Evolutionary conservation across 2,888 invertebrate genomes (phyloP).

Genomic region (Acanthosepion esculentum): DNA sequence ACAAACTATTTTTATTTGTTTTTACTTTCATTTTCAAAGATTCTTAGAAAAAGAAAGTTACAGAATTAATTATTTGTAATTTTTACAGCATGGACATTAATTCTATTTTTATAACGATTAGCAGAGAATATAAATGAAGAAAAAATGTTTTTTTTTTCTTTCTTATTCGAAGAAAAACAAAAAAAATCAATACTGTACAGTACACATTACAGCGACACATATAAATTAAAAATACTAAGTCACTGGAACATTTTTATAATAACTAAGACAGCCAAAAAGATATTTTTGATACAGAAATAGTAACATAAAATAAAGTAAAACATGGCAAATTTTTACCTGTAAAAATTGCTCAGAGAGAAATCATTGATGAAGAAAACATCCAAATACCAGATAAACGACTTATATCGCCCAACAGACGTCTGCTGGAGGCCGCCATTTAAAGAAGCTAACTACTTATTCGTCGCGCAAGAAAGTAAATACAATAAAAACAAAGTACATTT

Average conservation of each 20-base stretch:
- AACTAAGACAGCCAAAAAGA: not conserved
- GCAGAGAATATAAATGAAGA: too few relatives aligned
- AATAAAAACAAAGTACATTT: not conserved
- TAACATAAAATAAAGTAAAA: not conserved
- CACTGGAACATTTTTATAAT: not conserved
- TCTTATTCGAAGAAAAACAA: not conserved
- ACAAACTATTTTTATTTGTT: too few relatives aligned
- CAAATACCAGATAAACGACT: not conserved
- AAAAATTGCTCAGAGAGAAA: not conserved
- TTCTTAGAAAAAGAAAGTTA: too few relatives aligned
- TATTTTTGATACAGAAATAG: not conserved
- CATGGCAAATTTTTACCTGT: not conserved
- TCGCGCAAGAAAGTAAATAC: not conserved
- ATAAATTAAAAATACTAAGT: not conserved
- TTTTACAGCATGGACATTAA: too few relatives aligned
- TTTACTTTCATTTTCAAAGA: too few relatives aligned
- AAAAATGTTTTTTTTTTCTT: not conserved
- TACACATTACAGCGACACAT: not conserved
- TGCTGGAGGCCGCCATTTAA: not conserved
- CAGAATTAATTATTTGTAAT: too few relatives aligned
- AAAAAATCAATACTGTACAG: not conserved
- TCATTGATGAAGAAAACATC: not conserved
- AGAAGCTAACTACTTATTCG: not conserved
- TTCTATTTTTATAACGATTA: too few relatives aligned
- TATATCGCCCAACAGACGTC: not conserved